Percentiles rank a stretch among this genome's conserved stretches.
Conservation (phyloP, 2,888 invertebrate genomes). For the Laothoe populi region DNA sequence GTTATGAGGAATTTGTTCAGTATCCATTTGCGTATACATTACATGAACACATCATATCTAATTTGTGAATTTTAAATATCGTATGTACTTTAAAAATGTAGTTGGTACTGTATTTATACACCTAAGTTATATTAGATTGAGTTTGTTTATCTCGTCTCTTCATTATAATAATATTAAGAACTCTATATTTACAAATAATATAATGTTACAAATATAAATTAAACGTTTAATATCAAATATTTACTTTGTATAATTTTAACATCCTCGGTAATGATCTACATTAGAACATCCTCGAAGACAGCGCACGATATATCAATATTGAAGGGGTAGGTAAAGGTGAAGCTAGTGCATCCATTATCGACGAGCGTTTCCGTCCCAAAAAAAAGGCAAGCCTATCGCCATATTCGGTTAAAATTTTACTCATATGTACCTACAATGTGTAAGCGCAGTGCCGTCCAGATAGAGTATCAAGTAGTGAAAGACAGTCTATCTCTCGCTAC, state of each 20-base stretch:
- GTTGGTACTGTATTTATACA: conserved; percentile 70
- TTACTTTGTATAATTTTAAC: conserved; percentile 10
- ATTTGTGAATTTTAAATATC: conserved; percentile 71
- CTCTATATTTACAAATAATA: conserved; percentile 85
- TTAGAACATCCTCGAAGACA: background rate
- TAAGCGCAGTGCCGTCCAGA: too few relatives aligned
- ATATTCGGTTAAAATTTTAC: too few relatives aligned
- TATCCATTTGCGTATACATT: conserved; percentile 36
- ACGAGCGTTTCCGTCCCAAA: too few relatives aligned
- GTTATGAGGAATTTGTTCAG: conserved; percentile 42
- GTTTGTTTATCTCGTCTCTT: conserved; percentile 79
- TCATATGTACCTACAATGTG: too few relatives aligned
- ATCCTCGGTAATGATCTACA: background rate
- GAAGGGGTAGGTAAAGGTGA: background rate
- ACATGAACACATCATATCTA: conserved; percentile 41
- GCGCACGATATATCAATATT: too few relatives aligned
- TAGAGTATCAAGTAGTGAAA: too few relatives aligned
- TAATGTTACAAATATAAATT: conserved; percentile 84
- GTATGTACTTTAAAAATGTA: conserved; percentile 66
- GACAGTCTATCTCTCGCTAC: too few relatives aligned
- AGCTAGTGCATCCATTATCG: too few relatives aligned
- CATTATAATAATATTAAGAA: conserved; percentile 75
- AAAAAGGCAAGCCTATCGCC: too few relatives aligned
- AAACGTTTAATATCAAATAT: conserved; percentile 76
- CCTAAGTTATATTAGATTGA: conserved; percentile 72